Evolutionary conservation across 2,113 vertebrate genomes (phyloP), one percentile per base, ranked within the genome.

Genomic region (Dissostichus mawsoni): DNA sequence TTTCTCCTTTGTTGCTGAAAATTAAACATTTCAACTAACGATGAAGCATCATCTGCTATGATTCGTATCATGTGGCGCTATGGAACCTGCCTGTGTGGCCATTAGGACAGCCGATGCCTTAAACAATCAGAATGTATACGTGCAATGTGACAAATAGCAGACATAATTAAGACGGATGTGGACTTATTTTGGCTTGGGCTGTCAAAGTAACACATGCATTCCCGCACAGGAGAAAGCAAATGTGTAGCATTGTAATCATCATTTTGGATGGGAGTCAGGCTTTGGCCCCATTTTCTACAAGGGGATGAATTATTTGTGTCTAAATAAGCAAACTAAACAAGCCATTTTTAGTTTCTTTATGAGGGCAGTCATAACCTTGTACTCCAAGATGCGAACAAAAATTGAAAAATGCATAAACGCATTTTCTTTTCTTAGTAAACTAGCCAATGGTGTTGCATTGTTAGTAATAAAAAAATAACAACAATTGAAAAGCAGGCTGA

Each of bases 81-180:
- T 10, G 10, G 47, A 12, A 6, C 25, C 41, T 62, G 52, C 23
- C 41, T 44, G 5, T 47, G 52, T 17, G 67, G 9, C 23, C 13
- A 53, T 68, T 45, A 63, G 47, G 33, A 25, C 45, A 8, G 8
- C 44, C 55, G 44, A 29, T 62, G 64, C 41, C 47, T 61, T 4
- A 1, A 65, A 67, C 61, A 83, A 86, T 78, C 67, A 69, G 51
- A 76, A 83, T 74, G 74, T 78, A 56, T 76, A 75, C 55, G 53
- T 76, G 52, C 56, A 74, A 75, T 62, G 69, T 86, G 83, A 90
- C 73, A 67, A 70, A 77, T 47, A 69, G 16, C 55, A 17, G 69
- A 77, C 50, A 52, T 85, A 69, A 88, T 83, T 81, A 78, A 76
- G 82, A 87, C 76, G 53, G 78, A 91, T 91, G 80, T 55, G 52